Evolutionary conservation across 2,797 vertebrate genomes (phyloP).

Genomic region (Acomys russatus): DNA sequence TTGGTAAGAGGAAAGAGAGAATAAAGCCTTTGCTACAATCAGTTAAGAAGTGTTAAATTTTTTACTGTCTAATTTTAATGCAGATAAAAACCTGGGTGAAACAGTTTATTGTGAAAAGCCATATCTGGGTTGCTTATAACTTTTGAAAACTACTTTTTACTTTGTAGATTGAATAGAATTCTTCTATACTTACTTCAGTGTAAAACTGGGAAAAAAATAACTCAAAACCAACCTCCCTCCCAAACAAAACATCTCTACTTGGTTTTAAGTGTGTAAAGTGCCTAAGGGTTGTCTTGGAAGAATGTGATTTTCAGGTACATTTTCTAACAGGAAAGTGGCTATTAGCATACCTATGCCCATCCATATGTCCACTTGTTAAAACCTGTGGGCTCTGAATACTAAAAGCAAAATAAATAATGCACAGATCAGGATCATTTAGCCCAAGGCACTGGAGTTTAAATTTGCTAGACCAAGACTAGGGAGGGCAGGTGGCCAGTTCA

Average conservation of each 20-base stretch:
- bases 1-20: slow-evolving; percentile 60
- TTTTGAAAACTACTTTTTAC: slow-evolving; percentile 52
- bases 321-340: slow-evolving; percentile 54
- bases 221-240: neutral
- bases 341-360: slow-evolving; percentile 66
- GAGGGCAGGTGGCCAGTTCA: neutral
- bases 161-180: slow-evolving; percentile 61
- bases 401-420: slow-evolving; percentile 77
- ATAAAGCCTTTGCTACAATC: slow-evolving; percentile 49
- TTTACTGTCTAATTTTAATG: slow-evolving; percentile 56
- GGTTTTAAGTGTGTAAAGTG: slow-evolving; percentile 75
- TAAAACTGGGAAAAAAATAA: neutral
- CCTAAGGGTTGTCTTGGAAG: slow-evolving; percentile 66
- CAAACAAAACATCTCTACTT: slow-evolving; percentile 53
- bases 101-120: slow-evolving; percentile 62
- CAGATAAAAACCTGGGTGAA: slow-evolving; percentile 71
- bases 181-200: slow-evolving; percentile 54
- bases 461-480: neutral
- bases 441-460: neutral
- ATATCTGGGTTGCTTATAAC: slow-evolving; percentile 36
- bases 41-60: slow-evolving; percentile 50
- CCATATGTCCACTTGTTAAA: slow-evolving; percentile 42
- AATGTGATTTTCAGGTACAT: slow-evolving; percentile 74
- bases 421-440: neutral
- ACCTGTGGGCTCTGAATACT: slow-evolving; percentile 32